These are phyloP conservation scores for Psephotus haematonotus DNA, from an alignment of 2,113 vertebrate species.

Conservation along the genomic window DNA sequence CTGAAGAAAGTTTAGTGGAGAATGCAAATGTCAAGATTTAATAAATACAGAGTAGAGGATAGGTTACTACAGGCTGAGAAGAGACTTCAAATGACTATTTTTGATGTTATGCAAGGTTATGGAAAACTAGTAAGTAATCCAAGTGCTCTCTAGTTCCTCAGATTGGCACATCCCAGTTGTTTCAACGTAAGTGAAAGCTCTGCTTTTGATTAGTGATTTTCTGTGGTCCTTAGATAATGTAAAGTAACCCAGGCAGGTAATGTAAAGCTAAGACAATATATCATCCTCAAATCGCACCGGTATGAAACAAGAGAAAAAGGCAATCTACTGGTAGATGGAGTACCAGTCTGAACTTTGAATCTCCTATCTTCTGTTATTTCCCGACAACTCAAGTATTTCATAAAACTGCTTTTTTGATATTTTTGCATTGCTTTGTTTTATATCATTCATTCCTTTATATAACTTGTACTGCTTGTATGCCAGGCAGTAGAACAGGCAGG, in stretches of 20 bases:
- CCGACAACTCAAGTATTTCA: background rate
- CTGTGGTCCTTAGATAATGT: background rate
- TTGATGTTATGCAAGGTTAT: background rate
- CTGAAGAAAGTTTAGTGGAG: background rate
- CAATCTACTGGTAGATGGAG: background rate
- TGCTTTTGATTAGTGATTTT: background rate
- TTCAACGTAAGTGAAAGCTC: background rate
- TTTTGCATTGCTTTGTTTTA: background rate
- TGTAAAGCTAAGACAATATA: background rate
- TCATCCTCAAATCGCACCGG: background rate
- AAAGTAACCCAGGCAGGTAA: background rate
- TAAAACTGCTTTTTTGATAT: background rate
- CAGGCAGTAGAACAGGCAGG: background rate
- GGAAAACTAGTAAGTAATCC: background rate
- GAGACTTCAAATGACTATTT: background rate
- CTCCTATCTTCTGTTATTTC: background rate
- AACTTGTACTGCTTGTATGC: background rate
- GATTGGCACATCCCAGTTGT: background rate
- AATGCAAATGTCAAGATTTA: background rate
- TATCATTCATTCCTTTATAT: background rate
- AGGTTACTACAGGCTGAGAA: background rate
- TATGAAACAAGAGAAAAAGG: background rate
- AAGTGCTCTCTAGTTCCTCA: background rate
- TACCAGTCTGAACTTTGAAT: background rate
- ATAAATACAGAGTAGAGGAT: background rate